Conservation (phyloP, 2,888 invertebrate species). For the Pristionchus maxplancki region DNA sequence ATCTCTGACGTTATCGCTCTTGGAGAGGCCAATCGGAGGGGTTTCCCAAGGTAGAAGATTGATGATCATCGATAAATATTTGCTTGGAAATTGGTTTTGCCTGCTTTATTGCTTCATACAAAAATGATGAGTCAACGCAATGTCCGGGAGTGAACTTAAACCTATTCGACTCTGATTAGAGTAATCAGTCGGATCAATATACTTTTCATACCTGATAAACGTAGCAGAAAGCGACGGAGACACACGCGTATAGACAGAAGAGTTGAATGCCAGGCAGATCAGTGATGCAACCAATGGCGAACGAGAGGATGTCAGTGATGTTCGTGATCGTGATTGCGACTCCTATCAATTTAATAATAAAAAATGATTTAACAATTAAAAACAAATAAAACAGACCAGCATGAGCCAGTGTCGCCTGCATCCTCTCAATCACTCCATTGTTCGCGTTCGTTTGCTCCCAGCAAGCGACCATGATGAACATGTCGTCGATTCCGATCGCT, state of each 20-base stretch:
- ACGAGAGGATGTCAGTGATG: slow-evolving; percentile 92
- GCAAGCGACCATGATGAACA: slow-evolving; percentile 94
- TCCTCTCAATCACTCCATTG: slow-evolving; percentile 58
- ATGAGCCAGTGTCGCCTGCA: slow-evolving; percentile 64
- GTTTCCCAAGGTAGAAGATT: not conserved
- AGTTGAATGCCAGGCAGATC: slow-evolving; percentile 94
- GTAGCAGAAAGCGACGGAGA: slow-evolving; percentile 91
- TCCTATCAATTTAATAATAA: too few species aligned
- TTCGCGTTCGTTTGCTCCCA: slow-evolving; percentile 84
- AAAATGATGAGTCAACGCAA: too few species aligned
- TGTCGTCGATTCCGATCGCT: slow-evolving; percentile 97
- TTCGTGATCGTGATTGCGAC: slow-evolving; percentile 96
- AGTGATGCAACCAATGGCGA: slow-evolving; percentile 91
- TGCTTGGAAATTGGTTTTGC: not conserved
- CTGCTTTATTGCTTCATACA: too few species aligned
- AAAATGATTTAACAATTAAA: too few species aligned
- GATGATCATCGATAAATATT: not conserved
- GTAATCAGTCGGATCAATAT: too few species aligned
- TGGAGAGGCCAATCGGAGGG: not conserved
- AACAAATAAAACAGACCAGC: slow-evolving; percentile 58
- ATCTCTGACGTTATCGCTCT: not conserved
- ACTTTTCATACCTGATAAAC: slow-evolving; percentile 84
- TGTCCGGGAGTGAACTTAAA: too few species aligned
- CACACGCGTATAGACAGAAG: slow-evolving; percentile 94
- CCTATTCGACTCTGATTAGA: too few species aligned